A percentile compares a stretch with the other conserved stretches of the same genome.
phyloP scores from a whole-genome alignment of 2,113 vertebrate genomes.

The Accipiter cooperii region DNA sequence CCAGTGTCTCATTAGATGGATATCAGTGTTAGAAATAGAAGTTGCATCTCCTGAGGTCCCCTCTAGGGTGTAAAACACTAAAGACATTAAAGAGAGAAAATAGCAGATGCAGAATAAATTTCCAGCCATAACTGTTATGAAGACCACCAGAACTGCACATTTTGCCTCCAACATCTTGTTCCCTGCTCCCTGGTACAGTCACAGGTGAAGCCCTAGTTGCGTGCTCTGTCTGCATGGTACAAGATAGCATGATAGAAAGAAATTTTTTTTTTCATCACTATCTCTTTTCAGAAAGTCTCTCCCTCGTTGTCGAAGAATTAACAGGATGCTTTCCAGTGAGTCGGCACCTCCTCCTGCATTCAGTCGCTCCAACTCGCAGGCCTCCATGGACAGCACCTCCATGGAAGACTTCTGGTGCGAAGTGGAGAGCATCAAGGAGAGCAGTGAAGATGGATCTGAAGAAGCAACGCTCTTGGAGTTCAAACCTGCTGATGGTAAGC shows the following conservation, averaged over 20 bases:
- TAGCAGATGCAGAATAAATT: not conserved
- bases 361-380: conserved; percentile 74
- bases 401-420: conserved; percentile 90
- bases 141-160: not conserved
- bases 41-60: not conserved
- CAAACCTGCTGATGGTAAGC: conserved; percentile 79
- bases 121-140: not conserved
- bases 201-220: not conserved
- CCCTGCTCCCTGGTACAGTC: not conserved
- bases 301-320: conserved; percentile 69
- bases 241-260: not conserved
- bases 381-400: conserved; percentile 76
- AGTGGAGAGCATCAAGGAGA: conserved; percentile 80
- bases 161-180: not conserved
- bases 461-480: conserved; percentile 68
- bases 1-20: not conserved
- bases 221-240: not conserved
- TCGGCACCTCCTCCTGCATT: conserved; percentile 66
- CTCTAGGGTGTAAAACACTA: not conserved
- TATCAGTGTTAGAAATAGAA: not conserved
- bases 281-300: conserved; percentile 75
- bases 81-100: not conserved
- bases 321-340: conserved; percentile 81
- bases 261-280: not conserved
- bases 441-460: conserved; percentile 59